Evolutionary conservation across 2,113 vertebrate species (phyloP).

Genomic region (Gymnogyps californianus): DNA sequence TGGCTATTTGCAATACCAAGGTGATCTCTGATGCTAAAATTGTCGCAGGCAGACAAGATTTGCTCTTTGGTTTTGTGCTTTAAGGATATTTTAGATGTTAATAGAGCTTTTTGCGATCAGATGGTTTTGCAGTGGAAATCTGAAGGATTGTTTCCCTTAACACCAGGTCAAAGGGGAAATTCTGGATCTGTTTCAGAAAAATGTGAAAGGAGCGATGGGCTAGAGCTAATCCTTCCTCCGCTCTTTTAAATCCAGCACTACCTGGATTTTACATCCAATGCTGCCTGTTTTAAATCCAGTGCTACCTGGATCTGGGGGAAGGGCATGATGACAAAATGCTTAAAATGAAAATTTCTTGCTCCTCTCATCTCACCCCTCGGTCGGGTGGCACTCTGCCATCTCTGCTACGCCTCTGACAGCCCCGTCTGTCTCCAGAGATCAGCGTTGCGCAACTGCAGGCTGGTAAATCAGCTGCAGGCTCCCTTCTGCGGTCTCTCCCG

Average conservation of each 20-base stretch:
- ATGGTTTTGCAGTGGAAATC: background rate
- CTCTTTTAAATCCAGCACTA: background rate
- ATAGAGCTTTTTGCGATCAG: background rate
- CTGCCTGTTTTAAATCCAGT: background rate
- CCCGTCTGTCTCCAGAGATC: background rate
- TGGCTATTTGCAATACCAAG: slow-evolving; percentile 38
- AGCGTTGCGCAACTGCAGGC: background rate
- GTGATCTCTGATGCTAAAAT: slow-evolving; percentile 32
- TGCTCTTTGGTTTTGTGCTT: background rate
- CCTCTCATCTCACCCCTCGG: background rate
- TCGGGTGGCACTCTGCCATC: background rate
- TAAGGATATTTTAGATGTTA: background rate
- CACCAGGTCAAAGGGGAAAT: background rate
- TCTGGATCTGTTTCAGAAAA: background rate
- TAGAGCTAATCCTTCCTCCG: background rate
- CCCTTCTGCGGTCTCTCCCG: background rate
- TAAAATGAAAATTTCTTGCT: background rate
- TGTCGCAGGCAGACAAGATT: background rate
- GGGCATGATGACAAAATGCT: background rate
- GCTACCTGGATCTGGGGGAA: background rate
- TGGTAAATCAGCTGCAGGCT: background rate
- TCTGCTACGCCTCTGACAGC: background rate
- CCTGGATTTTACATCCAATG: background rate
- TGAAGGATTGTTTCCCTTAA: background rate
- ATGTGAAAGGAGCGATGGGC: background rate